A percentile compares a stretch with the other conserved stretches of the same genome.
phyloP scores from a whole-genome alignment of 2,113 vertebrate species.

The Phalacrocorax aristotelis region DNA sequence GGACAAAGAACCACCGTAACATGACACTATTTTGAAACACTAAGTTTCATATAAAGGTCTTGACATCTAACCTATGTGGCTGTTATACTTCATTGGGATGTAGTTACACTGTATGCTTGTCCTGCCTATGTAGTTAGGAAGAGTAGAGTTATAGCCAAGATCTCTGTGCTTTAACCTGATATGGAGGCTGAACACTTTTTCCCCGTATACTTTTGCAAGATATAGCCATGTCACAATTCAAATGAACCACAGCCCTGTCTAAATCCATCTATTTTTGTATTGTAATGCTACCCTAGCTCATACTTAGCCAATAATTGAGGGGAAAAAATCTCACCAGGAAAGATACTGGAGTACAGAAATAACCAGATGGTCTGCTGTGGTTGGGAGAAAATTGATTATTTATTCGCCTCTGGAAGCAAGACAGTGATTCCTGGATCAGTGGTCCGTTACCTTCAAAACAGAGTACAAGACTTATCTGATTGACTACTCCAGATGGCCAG shows the following conservation, averaged over 20 bases:
- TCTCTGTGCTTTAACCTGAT: neutral
- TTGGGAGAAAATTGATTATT: neutral
- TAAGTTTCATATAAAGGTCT: neutral
- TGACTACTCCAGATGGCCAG: neutral
- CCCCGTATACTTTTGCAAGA: neutral
- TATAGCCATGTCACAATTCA: neutral
- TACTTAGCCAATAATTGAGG: neutral
- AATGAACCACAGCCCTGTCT: neutral
- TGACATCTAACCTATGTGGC: neutral
- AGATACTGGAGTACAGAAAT: neutral
- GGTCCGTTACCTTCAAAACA: neutral
- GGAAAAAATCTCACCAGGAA: slow-evolving; percentile 3
- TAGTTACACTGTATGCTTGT: neutral
- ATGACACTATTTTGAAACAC: neutral
- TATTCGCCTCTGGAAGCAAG: neutral
- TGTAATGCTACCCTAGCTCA: neutral
- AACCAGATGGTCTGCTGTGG: neutral
- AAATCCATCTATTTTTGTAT: neutral
- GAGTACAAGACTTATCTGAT: neutral
- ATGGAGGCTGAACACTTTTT: neutral
- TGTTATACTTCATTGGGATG: neutral
- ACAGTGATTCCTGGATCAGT: neutral
- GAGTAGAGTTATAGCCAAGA: neutral
- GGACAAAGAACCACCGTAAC: neutral
- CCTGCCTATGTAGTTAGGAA: neutral